Conservation (phyloP, 2,888 invertebrate species). For the Stramonita haemastoma region DNA sequence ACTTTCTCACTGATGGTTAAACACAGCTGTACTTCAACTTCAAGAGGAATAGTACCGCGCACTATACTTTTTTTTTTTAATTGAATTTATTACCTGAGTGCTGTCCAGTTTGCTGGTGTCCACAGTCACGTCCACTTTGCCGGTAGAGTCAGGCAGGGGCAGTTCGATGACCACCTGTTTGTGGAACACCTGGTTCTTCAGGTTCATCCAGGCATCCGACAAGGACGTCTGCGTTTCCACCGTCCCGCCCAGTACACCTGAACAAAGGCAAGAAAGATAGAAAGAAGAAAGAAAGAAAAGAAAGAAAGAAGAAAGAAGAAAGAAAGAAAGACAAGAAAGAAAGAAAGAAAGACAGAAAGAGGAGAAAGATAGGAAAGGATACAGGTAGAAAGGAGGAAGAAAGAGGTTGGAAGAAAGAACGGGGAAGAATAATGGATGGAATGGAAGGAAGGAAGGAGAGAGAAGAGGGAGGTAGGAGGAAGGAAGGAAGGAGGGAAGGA, state of each 20-base stretch:
- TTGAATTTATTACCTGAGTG: constrained; percentile 9
- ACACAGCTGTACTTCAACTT: not conserved
- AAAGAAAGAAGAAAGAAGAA: not conserved
- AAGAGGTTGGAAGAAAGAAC: not conserved
- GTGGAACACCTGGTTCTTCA: constrained; percentile 55
- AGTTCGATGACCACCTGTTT: constrained; percentile 52
- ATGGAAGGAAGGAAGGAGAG: no score
- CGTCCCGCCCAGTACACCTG: constrained; percentile 48
- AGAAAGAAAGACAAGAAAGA: no score
- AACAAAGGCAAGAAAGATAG: not conserved
- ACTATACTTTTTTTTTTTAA: no score
- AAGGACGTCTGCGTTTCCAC: constrained; percentile 48
- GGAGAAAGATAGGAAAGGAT: not conserved
- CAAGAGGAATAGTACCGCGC: not conserved
- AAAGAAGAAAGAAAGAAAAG: not conserved
- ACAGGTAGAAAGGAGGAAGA: not conserved
- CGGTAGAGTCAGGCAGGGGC: not conserved
- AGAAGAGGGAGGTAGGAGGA: not conserved
- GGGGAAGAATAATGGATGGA: not conserved
- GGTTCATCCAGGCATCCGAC: constrained; percentile 51
- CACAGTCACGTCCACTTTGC: not conserved
- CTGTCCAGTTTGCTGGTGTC: constrained; percentile 5
- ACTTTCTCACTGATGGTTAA: not conserved
- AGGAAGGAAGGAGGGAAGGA: no score
- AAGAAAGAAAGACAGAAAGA: no score